A percentile compares a stretch with the other conserved stretches of the same genome.
phyloP scores from a whole-genome alignment of 1,140 invertebrate species.

The Zeugodacus cucurbitae region DNA sequence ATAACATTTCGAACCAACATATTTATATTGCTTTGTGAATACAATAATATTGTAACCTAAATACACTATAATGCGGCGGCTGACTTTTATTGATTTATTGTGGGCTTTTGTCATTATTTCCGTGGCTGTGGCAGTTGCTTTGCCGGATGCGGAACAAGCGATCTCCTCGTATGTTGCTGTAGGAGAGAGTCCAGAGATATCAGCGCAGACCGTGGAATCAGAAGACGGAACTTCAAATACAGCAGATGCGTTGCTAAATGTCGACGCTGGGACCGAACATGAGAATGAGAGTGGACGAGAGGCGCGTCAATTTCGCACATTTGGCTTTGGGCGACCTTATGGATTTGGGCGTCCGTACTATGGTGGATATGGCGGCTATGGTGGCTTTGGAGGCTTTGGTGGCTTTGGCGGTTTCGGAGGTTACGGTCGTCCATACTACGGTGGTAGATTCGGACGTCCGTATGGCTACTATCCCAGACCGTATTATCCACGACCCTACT shows the following conservation, averaged over 20 bases:
- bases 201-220: background rate
- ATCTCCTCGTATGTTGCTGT: too few relatives aligned
- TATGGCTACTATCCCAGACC: background rate
- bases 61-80: background rate
- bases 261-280: background rate
- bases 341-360: background rate
- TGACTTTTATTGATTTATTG: background rate
- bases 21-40: too few relatives aligned
- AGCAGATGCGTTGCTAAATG: background rate
- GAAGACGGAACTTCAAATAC: too few relatives aligned
- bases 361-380: constrained; percentile 15
- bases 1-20: too few relatives aligned
- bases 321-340: constrained; percentile 1
- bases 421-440: background rate
- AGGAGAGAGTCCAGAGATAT: too few relatives aligned
- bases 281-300: background rate
- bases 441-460: background rate
- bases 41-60: background rate
- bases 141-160: too few relatives aligned
- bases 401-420: background rate
- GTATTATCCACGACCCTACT: background rate
- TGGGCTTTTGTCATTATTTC: background rate
- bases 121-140: background rate
- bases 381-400: background rate
- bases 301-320: constrained; percentile 33